phyloP scores from a whole-genome alignment of 2,113 vertebrate species.

The Marmota flaviventris region DNA sequence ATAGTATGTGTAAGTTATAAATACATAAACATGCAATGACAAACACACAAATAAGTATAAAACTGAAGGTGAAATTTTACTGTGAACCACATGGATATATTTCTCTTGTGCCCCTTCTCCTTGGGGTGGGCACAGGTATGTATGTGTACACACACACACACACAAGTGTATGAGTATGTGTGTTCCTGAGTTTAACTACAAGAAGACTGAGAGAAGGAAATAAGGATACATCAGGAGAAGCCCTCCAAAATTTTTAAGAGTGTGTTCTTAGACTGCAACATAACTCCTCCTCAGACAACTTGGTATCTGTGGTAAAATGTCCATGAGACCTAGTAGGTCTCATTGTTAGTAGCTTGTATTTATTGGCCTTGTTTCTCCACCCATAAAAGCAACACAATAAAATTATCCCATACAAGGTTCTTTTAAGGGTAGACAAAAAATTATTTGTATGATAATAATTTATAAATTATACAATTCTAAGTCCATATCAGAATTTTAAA shows the following conservation, averaged over 20 bases:
- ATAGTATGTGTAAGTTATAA: background rate
- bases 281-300: background rate
- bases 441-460: background rate
- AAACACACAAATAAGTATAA: background rate
- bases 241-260: background rate
- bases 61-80: background rate
- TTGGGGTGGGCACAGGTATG: background rate
- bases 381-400: background rate
- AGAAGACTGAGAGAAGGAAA: background rate
- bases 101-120: background rate
- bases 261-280: background rate
- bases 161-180: too few species aligned
- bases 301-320: background rate
- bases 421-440: background rate
- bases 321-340: background rate
- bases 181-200: background rate
- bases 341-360: background rate
- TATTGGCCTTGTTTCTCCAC: background rate
- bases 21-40: background rate
- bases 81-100: background rate
- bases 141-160: rapidly evolving
- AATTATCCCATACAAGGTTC: background rate
- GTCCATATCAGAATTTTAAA: background rate
- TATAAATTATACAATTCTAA: background rate
- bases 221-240: background rate